phyloP scores from a whole-genome alignment of 2,113 vertebrate genomes.

The Saguinus imperator region DNA sequence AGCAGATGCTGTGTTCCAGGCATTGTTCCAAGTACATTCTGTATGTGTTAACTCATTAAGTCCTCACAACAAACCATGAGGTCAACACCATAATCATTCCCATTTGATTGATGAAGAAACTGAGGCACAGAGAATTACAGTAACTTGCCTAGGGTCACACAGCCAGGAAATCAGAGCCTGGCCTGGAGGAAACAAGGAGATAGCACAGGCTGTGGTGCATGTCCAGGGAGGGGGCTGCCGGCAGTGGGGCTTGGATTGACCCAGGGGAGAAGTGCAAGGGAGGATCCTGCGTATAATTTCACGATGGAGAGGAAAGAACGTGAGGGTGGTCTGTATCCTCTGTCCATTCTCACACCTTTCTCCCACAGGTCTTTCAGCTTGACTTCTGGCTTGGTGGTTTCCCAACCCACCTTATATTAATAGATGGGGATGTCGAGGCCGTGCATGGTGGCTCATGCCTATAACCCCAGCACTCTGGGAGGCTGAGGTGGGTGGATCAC shows the following conservation, averaged over 20 bases:
- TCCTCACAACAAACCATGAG: not conserved
- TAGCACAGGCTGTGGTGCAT: accelerated
- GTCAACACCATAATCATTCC: not conserved
- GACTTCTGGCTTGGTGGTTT: not conserved
- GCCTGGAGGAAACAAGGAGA: too few species aligned
- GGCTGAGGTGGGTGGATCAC: too few species aligned
- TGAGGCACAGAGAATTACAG: not conserved
- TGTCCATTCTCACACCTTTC: not conserved
- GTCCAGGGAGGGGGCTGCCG: not conserved
- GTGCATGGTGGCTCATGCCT: too few species aligned
- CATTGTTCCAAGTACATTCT: not conserved
- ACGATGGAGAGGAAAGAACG: not conserved
- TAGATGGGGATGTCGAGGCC: too few species aligned
- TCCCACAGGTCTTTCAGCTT: not conserved
- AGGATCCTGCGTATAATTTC: not conserved
- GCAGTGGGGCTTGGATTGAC: not conserved
- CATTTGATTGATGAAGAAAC: not conserved
- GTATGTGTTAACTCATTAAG: not conserved
- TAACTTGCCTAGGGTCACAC: not conserved
- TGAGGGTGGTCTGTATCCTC: not conserved
- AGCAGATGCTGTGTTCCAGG: not conserved
- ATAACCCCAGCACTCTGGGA: too few species aligned
- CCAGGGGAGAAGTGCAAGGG: not conserved
- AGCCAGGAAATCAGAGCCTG: not conserved
- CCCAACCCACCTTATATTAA: not conserved